A percentile compares a stretch with the other conserved stretches of the same genome.
phyloP scores from a whole-genome alignment of 1,140 invertebrate species.

The Hesperophylax magnus region DNA sequence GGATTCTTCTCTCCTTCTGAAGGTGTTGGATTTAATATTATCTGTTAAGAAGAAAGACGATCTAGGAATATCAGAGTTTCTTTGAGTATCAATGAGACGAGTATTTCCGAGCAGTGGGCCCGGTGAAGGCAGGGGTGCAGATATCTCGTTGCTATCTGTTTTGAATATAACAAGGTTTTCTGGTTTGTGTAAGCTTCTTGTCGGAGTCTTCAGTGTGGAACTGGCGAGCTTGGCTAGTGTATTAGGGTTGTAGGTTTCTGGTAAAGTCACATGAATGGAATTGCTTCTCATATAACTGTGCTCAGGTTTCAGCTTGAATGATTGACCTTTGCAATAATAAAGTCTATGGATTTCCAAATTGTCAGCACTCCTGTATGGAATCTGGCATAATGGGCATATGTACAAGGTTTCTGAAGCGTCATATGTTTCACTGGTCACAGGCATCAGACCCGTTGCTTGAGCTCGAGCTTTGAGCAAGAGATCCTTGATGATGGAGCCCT shows the following conservation, averaged over 20 bases:
- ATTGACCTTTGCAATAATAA: conserved; percentile 77
- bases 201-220: conserved; percentile 63
- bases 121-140: conserved; percentile 79
- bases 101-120: conserved; percentile 86
- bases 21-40: conserved; percentile 38
- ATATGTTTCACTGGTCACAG: conserved; percentile 63
- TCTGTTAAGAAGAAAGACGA: conserved; percentile 2
- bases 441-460: conserved; percentile 66
- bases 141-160: conserved; percentile 68
- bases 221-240: conserved; percentile 64
- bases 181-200: conserved; percentile 62
- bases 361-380: conserved; percentile 77
- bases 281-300: conserved; percentile 68
- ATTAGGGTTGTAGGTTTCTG: conserved; percentile 67
- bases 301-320: conserved; percentile 61
- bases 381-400: conserved; percentile 76
- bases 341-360: conserved; percentile 79
- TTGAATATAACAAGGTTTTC: conserved; percentile 72
- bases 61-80: conserved; percentile 39
- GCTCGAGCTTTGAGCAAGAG: conserved; percentile 80
- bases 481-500: conserved; percentile 88
- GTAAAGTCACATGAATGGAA: conserved; percentile 71
- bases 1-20: conserved; percentile 34
- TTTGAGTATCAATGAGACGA: conserved; percentile 77
- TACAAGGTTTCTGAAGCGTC: conserved; percentile 72